Evolutionary conservation across 2,797 vertebrate species (phyloP).

Genomic region (Galaxias olidus): DNA sequence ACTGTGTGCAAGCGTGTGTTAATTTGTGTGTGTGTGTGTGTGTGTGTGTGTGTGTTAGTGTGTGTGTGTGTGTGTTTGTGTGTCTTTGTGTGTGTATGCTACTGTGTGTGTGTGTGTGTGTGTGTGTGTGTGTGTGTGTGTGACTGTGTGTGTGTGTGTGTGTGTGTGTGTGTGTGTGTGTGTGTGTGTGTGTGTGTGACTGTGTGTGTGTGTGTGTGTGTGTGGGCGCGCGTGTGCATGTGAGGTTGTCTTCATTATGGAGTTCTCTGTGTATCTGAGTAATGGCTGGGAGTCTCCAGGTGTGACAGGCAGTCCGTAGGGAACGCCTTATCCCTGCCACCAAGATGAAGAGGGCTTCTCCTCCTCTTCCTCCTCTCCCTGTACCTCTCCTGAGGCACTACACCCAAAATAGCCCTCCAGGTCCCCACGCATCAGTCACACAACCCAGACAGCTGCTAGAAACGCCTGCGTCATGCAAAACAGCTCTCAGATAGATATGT

Average conservation of each 20-base stretch:
- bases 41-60: background rate
- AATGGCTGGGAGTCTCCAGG: background rate
- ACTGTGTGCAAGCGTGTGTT: too few species aligned
- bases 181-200: background rate
- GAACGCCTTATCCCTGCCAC: conserved; percentile 11
- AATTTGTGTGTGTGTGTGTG: too few species aligned
- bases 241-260: background rate
- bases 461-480: too few species aligned
- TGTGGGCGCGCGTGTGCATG: conserved; percentile 19
- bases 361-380: too few species aligned
- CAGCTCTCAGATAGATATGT: too few species aligned
- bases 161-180: conserved; percentile 20
- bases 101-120: background rate
- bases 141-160: conserved; percentile 30
- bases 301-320: conserved; percentile 11
- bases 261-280: conserved; percentile 13
- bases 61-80: background rate
- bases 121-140: background rate
- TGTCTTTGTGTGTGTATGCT: background rate
- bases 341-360: too few species aligned
- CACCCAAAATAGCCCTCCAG: too few species aligned
- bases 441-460: too few species aligned
- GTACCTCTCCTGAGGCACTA: too few species aligned
- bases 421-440: too few species aligned
- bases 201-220: conserved; percentile 32